Percentiles rank a stretch among this genome's conserved stretches.
These are phyloP conservation scores for Mythimna impura DNA, from an alignment of 2,888 invertebrate species.

Conservation along the genomic window DNA sequence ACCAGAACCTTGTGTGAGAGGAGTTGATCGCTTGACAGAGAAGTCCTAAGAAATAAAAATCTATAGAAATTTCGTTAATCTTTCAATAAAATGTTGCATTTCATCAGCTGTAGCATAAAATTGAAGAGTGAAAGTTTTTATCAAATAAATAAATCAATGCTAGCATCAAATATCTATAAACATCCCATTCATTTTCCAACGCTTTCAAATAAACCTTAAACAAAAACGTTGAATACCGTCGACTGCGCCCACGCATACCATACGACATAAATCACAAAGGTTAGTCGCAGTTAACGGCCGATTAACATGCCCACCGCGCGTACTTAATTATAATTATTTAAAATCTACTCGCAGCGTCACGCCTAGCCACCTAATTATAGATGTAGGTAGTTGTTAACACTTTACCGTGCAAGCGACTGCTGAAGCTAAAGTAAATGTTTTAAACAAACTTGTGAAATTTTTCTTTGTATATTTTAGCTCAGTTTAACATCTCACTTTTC, in stretches of 20 bases:
- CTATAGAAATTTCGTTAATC: not conserved
- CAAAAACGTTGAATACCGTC: constrained; percentile 16
- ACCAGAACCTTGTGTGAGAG: not conserved
- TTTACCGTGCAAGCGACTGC: constrained; percentile 34
- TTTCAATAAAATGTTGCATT: not conserved
- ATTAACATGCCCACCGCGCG: constrained; percentile 52
- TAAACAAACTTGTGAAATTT: constrained; percentile 33
- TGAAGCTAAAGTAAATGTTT: constrained; percentile 37
- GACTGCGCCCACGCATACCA: constrained; percentile 46
- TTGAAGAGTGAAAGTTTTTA: not conserved
- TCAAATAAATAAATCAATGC: not conserved
- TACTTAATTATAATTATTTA: constrained; percentile 67
- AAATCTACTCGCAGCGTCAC: constrained; percentile 67
- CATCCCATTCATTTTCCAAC: not conserved
- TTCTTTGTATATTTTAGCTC: constrained; percentile 49
- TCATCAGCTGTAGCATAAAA: not conserved
- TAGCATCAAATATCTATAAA: constrained; percentile 4
- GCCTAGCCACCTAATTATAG: constrained; percentile 67
- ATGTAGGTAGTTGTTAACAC: constrained; percentile 54
- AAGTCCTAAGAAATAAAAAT: not conserved
- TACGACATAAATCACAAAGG: constrained; percentile 55
- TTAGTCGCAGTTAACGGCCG: constrained; percentile 52
- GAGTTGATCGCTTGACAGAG: not conserved
- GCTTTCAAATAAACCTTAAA: constrained; percentile 21
- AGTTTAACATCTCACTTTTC: constrained; percentile 45